Conservation (phyloP, 2,888 invertebrate species). For the Hirtodrosophila confusa region DNA sequence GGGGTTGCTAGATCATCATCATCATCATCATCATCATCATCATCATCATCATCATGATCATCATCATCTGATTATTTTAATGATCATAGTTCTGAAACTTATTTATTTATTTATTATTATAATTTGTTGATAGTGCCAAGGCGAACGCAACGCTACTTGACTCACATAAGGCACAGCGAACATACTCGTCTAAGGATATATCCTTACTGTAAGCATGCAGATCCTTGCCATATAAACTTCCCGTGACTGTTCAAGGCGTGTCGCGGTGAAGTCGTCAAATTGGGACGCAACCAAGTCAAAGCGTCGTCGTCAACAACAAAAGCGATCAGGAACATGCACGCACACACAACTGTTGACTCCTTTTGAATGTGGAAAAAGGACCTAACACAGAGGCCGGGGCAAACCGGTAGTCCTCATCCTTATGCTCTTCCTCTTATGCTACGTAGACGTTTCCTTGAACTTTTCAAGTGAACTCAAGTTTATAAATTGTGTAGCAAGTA, state of each 20-base stretch:
- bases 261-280: constrained; percentile 54
- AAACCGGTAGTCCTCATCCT: constrained; percentile 67
- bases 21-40: constrained; percentile 8
- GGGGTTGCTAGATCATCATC: constrained; percentile 36
- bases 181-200: constrained; percentile 5
- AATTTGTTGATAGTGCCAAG: constrained; percentile 29
- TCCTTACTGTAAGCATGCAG: neutral
- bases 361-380: constrained; percentile 40
- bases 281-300: constrained; percentile 78
- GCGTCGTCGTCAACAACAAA: constrained; percentile 56
- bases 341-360: constrained; percentile 54
- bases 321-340: constrained; percentile 33
- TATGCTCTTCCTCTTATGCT: constrained; percentile 25
- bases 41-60: constrained; percentile 14
- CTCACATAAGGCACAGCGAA: constrained; percentile 33
- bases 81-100: constrained; percentile 1
- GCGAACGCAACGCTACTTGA: constrained; percentile 34
- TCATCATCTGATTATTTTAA: constrained; percentile 5
- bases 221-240: constrained; percentile 9
- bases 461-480: constrained; percentile 79
- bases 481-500: constrained; percentile 77
- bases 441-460: constrained; percentile 72
- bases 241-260: constrained; percentile 34
- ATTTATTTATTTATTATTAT: constrained; percentile 52
- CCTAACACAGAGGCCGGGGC: constrained; percentile 23